These are phyloP conservation scores for Artemia franciscana DNA, from an alignment of 1,140 invertebrate genomes.

Conservation along the genomic window DNA sequence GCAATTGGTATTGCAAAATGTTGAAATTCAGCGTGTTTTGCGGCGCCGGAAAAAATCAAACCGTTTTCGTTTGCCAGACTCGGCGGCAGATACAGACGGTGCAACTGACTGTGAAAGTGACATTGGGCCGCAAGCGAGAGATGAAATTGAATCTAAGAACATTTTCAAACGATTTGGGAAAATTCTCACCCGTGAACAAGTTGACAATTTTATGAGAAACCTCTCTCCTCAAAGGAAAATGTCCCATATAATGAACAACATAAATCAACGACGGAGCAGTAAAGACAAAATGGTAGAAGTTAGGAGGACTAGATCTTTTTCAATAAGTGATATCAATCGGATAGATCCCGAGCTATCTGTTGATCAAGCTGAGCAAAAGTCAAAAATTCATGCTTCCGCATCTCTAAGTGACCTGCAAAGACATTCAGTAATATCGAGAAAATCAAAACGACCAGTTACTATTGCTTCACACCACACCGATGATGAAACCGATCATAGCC, in stretches of 20 bases:
- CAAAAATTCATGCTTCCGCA: not conserved
- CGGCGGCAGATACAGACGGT: not conserved
- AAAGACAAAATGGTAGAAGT: not conserved
- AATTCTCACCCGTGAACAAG: not conserved
- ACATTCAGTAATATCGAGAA: not conserved
- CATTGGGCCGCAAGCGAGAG: not conserved
- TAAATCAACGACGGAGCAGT: not conserved
- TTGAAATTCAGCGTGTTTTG: slow-evolving; percentile 51
- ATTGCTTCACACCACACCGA: slow-evolving; percentile 39
- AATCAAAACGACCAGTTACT: slow-evolving; percentile 32
- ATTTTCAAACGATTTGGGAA: not conserved
- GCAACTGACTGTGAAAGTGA: not conserved
- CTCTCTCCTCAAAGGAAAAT: not conserved
- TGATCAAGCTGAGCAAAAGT: not conserved
- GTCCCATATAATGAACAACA: not conserved
- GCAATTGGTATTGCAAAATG: slow-evolving; percentile 54
- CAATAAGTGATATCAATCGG: not conserved
- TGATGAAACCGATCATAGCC: slow-evolving; percentile 10
- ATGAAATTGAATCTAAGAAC: not conserved
- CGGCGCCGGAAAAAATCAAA: slow-evolving; percentile 26
- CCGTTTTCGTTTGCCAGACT: not conserved
- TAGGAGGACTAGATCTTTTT: not conserved
- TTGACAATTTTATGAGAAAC: not conserved
- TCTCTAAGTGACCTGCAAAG: not conserved
- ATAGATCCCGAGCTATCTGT: not conserved